Conservation (phyloP, 30 jellyfish, hydroid and myxozoan genomes). For the Mastigias papua region DNA sequence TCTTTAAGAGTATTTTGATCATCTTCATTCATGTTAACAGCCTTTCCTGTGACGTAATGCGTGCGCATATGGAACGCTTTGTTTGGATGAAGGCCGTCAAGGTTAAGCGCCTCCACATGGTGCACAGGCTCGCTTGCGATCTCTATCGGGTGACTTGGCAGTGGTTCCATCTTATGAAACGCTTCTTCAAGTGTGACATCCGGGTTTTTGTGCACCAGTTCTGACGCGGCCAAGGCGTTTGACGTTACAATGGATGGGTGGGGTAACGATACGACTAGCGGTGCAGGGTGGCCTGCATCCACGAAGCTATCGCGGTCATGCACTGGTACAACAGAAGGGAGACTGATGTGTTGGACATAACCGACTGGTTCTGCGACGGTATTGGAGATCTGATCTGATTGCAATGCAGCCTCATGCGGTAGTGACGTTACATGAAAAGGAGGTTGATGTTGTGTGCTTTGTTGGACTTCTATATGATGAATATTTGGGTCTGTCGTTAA, state of each 20-base stretch:
- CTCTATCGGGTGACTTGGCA: constrained; percentile 47
- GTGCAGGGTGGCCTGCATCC: constrained; percentile 9
- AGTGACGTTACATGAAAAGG: constrained; percentile 29
- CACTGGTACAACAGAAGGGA: constrained; percentile 28
- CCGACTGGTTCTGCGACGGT: constrained; percentile 27
- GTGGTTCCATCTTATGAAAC: constrained; percentile 55
- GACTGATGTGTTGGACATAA: constrained; percentile 22
- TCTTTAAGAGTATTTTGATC: constrained; percentile 42
- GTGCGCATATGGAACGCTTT: constrained; percentile 73
- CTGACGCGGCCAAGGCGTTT: constrained; percentile 43
- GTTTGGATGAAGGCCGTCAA: constrained; percentile 40
- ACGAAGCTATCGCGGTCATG: neutral
- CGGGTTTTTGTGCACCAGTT: constrained; percentile 73
- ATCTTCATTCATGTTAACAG: constrained; percentile 60
- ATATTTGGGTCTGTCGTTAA: constrained; percentile 42
- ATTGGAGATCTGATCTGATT: constrained; percentile 3
- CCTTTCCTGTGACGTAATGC: constrained; percentile 63
- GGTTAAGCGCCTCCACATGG: constrained; percentile 2
- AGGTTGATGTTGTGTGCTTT: constrained; percentile 1
- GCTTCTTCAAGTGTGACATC: constrained; percentile 71
- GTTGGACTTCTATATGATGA: constrained; percentile 35
- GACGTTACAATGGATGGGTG: constrained; percentile 42
- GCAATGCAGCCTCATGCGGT: constrained; percentile 41
- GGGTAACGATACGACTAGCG: neutral
- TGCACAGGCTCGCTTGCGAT: constrained; percentile 63